These are phyloP conservation scores for Chamaea fasciata DNA, from an alignment of 2,113 vertebrate species.

Conservation along the genomic window DNA sequence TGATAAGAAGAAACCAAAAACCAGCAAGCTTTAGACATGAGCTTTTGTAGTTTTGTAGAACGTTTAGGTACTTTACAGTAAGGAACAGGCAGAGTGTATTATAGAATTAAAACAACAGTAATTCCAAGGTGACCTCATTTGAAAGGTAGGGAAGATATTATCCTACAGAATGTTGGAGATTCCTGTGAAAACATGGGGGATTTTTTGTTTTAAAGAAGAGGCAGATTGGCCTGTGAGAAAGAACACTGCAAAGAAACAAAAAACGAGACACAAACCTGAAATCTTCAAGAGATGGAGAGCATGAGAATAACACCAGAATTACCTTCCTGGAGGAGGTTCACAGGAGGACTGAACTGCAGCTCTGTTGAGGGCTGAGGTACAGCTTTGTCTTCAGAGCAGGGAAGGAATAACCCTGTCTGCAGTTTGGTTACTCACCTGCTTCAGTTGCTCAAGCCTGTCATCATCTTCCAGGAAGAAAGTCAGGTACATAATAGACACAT, in stretches of 20 bases:
- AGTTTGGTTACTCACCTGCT: slow-evolving; percentile 75
- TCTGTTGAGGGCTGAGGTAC: background rate
- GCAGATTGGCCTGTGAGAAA: background rate
- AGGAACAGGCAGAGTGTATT: background rate
- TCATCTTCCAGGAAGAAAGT: slow-evolving; percentile 98
- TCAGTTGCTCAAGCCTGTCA: slow-evolving; percentile 88
- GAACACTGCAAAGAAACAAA: background rate
- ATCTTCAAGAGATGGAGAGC: background rate
- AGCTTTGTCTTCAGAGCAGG: background rate
- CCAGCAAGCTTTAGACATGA: background rate
- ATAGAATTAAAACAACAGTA: background rate
- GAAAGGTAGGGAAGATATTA: background rate
- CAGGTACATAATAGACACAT: slow-evolving; percentile 96
- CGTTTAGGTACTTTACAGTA: background rate
- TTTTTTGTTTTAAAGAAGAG: background rate
- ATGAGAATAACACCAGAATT: background rate
- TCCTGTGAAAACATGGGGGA: background rate
- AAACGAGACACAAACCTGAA: background rate
- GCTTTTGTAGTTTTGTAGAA: background rate
- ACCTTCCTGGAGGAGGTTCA: background rate
- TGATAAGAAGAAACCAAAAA: background rate
- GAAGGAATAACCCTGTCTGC: background rate
- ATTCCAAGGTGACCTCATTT: background rate
- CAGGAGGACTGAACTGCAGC: background rate
- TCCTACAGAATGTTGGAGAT: background rate